phyloP scores from a whole-genome alignment of 2,888 invertebrate species.

The Ametastegia equiseti region DNA sequence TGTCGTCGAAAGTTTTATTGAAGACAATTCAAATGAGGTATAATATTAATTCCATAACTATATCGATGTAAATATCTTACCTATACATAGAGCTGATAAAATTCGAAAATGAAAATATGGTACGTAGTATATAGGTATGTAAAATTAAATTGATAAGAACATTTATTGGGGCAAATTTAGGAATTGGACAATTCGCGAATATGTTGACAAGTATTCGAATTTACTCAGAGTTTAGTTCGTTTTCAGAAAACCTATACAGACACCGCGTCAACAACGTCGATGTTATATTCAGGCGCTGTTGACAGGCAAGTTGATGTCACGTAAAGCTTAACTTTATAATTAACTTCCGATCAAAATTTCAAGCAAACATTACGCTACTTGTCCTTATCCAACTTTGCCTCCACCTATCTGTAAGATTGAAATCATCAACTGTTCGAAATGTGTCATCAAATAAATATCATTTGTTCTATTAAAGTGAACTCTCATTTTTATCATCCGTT shows the following conservation, averaged over 20 bases:
- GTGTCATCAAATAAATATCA: slow-evolving; percentile 72
- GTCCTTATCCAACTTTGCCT: slow-evolving; percentile 10
- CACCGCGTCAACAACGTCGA: not conserved
- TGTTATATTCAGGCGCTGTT: not conserved
- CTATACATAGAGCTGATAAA: not conserved
- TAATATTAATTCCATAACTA: slow-evolving; percentile 21
- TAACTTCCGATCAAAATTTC: not conserved
- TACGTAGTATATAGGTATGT: slow-evolving; percentile 40
- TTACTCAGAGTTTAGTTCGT: not conserved
- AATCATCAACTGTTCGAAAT: slow-evolving; percentile 68
- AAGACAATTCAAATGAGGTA: not conserved
- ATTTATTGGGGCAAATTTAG: slow-evolving; percentile 20
- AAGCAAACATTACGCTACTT: slow-evolving; percentile 31
- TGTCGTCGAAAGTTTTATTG: slow-evolving; percentile 10
- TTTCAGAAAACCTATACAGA: not conserved
- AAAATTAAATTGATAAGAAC: slow-evolving; percentile 31
- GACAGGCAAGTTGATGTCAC: not conserved
- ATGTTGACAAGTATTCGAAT: not conserved
- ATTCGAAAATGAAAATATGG: slow-evolving; percentile 34
- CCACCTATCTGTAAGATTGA: slow-evolving; percentile 41
- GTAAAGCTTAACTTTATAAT: not conserved
- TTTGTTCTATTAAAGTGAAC: slow-evolving; percentile 65
- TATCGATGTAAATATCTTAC: slow-evolving; percentile 43
- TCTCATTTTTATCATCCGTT: not conserved
- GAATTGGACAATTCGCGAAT: slow-evolving; percentile 30